Evolutionary conservation across 1,140 invertebrate species (phyloP).

Genomic region (Pygmarrhopalites habei): DNA sequence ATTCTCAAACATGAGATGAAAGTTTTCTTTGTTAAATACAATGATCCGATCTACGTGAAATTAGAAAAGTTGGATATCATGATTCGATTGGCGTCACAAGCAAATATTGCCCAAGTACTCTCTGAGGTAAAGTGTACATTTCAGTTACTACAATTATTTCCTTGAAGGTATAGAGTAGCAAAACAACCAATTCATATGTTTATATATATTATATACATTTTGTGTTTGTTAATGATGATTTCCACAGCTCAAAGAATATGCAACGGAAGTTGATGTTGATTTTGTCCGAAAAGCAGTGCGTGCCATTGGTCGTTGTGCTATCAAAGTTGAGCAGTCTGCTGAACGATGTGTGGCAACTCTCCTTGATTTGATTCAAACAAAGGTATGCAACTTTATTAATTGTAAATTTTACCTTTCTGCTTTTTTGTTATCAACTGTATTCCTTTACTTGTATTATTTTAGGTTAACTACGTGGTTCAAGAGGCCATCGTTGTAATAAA

Average conservation of each 20-base stretch:
- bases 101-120: slow-evolving; percentile 96
- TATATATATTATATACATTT: too few species aligned
- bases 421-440: too few species aligned
- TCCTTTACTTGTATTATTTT: slow-evolving; percentile 5
- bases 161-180: too few species aligned
- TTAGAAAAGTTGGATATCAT: slow-evolving; percentile 99
- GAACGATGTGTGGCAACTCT: slow-evolving; percentile 97
- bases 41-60: slow-evolving; percentile 99
- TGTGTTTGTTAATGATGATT: too few species aligned
- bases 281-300: slow-evolving; percentile 97
- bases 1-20: slow-evolving; percentile 99
- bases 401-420: background rate
- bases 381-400: slow-evolving; percentile 51
- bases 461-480: slow-evolving; percentile 98
- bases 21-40: slow-evolving; percentile 99
- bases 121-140: too few species aligned
- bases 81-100: slow-evolving; percentile 95
- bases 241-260: slow-evolving; percentile 91
- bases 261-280: slow-evolving; percentile 99
- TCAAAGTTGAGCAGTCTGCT: slow-evolving; percentile 98
- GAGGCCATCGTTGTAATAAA: slow-evolving; percentile 99
- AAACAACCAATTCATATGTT: too few species aligned
- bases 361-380: slow-evolving; percentile 98
- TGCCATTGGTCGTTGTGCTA: slow-evolving; percentile 97
- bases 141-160: too few species aligned